Evolutionary conservation across 2,888 invertebrate genomes (phyloP).

Genomic region (Galerucella nymphaeae): DNA sequence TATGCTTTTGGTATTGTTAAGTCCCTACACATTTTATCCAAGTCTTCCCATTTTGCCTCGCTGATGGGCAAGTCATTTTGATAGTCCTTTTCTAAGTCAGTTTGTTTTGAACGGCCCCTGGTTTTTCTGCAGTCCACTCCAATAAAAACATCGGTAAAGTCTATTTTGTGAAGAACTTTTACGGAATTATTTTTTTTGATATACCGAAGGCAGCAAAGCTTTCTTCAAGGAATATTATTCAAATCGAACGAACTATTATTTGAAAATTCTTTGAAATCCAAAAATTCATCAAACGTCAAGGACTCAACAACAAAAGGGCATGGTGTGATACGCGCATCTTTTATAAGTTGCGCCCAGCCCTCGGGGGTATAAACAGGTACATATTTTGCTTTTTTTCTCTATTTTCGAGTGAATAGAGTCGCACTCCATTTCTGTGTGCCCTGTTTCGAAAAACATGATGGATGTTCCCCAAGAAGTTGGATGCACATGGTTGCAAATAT

Average conservation of each 20-base stretch:
- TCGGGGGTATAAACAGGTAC: slow-evolving; percentile 52
- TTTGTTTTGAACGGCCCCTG: slow-evolving; percentile 35
- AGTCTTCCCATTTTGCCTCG: slow-evolving; percentile 28
- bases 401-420: slow-evolving; percentile 51
- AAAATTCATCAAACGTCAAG: slow-evolving; percentile 42
- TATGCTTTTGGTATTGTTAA: slow-evolving; percentile 43
- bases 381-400: slow-evolving; percentile 50
- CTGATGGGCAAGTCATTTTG: slow-evolving; percentile 12
- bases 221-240: slow-evolving; percentile 34
- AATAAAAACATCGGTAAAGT: slow-evolving; percentile 38
- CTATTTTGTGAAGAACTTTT: slow-evolving; percentile 32
- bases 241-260: slow-evolving; percentile 26
- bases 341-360: slow-evolving; percentile 47
- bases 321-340: slow-evolving; percentile 43
- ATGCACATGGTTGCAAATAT: slow-evolving; percentile 38
- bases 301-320: slow-evolving; percentile 31
- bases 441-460: slow-evolving; percentile 37
- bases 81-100: not conserved
- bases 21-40: slow-evolving; percentile 34
- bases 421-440: slow-evolving; percentile 45
- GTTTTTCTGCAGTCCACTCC: slow-evolving; percentile 35
- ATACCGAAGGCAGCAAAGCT: slow-evolving; percentile 39
- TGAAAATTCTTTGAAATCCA: not conserved
- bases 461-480: slow-evolving; percentile 20
- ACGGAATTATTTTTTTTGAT: slow-evolving; percentile 17